Base-by-base conservation (phyloP, 2,797 vertebrate genomes). In the Neosilurus mollespiculum region DNA sequence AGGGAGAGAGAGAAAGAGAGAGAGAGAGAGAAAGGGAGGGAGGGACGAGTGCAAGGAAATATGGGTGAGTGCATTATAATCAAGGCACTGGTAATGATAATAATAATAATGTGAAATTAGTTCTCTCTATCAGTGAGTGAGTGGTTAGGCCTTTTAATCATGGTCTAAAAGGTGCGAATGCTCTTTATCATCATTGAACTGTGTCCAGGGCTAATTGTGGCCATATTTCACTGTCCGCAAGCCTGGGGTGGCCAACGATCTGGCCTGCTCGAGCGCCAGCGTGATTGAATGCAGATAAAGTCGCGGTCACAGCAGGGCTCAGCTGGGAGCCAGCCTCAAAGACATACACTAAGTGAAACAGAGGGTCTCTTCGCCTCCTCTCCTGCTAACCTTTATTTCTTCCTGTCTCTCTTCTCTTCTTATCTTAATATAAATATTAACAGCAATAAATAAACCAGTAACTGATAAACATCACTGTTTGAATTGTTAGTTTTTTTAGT, bases 151-250 rank as follows among this genome's bases (percentile, higher is more conserved):
- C 95, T 96, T 97, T 97, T 98, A 97, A 97, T 98, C 97, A 98
- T 95, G 94, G 95, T 95, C 96, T 97, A 97, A 97, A 95, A 97
- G 96, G 94, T 95, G 94, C 94, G 90, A 94, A 94, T 92, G 93
- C 94, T 95, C 95, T 96, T 96, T 96, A 97, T 97, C 96, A 97
- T 97, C 96, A 97, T 96, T 97, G 96, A 97, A 96, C 97, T 96
- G 96, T 97, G 96, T 97, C 96, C 93, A 88, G 93, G 95, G 96
- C 96, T 97, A 98, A 98, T 98, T 98, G 96, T 96, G 93, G 95
- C 96, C 94, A 98, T 98, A 97, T 96, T 96, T 98, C 96, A 97
- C 96, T 97, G 96, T 97, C 96, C 95, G 90, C 86, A 92, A 94
- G 94, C 93, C 88, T 92, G 92, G 84, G 91, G 90, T 90, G 91